phyloP scores from a whole-genome alignment of 2,888 invertebrate species.

The Limnephilus rhombicus region DNA sequence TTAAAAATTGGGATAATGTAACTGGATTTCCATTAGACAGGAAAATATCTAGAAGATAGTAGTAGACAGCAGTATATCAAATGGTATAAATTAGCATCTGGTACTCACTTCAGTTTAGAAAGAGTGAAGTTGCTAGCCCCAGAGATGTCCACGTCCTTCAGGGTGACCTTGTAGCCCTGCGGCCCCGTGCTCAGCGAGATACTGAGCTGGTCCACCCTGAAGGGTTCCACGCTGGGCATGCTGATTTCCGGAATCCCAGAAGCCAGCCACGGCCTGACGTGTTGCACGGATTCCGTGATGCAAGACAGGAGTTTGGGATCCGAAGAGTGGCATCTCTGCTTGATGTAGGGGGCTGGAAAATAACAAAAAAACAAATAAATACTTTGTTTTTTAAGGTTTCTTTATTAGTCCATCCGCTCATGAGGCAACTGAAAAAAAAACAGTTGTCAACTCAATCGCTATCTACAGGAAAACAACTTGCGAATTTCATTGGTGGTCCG shows the following conservation, averaged over 20 bases:
- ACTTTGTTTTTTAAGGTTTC: too few species aligned
- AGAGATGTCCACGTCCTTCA: conserved; percentile 79
- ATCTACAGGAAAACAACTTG: too few species aligned
- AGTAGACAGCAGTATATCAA: too few species aligned
- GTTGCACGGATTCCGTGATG: conserved; percentile 78
- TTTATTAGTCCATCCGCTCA: too few species aligned
- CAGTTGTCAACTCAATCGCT: too few species aligned
- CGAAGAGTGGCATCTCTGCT: conserved; percentile 79
- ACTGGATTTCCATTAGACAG: too few species aligned
- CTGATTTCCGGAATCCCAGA: conserved; percentile 82
- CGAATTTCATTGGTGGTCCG: too few species aligned
- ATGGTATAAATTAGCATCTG: not conserved
- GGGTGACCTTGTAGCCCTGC: conserved; percentile 79
- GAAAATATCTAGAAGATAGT: too few species aligned
- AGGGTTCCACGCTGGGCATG: conserved; percentile 83
- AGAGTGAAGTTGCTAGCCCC: conserved; percentile 82
- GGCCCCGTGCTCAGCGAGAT: conserved; percentile 78
- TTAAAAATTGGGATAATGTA: too few species aligned
- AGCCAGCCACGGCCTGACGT: conserved; percentile 79
- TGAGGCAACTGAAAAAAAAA: too few species aligned
- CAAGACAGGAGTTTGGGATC: conserved; percentile 80
- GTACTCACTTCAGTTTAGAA: conserved; percentile 77
- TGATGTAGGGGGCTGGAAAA: conserved; percentile 80
- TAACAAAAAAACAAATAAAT: conserved; percentile 57
- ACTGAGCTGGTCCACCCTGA: conserved; percentile 80